Evolutionary conservation across 2,113 vertebrate genomes (phyloP).

Genomic region (Nothocercus julius): DNA sequence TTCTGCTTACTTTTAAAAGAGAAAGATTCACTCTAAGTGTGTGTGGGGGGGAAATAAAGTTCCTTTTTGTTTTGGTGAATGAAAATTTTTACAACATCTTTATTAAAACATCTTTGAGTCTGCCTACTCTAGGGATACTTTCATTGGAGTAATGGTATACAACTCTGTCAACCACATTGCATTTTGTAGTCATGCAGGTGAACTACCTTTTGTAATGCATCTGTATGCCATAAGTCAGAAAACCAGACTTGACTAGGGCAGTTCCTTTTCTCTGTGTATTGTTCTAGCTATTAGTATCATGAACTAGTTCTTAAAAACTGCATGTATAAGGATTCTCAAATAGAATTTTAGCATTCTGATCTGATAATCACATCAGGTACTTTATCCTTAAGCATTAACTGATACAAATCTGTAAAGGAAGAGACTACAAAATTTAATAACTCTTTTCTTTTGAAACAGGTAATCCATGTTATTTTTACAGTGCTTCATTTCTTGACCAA

Average conservation of each 20-base stretch:
- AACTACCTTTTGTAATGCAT: accelerated
- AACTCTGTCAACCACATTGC: accelerated
- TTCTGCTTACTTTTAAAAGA: not conserved
- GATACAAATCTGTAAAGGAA: not conserved
- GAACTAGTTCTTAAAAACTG: not conserved
- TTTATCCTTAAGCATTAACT: not conserved
- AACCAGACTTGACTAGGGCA: not conserved
- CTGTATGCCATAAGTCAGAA: not conserved
- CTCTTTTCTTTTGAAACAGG: constrained; percentile 76
- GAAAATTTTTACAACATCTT: not conserved
- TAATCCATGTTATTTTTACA: constrained; percentile 81
- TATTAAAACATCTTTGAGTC: not conserved
- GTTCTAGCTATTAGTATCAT: not conserved
- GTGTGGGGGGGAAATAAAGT: not conserved
- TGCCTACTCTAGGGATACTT: not conserved
- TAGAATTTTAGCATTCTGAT: not conserved
- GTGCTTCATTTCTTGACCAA: constrained; percentile 87
- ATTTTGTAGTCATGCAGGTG: accelerated
- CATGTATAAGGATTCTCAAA: not conserved
- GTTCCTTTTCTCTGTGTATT: not conserved
- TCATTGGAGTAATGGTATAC: not conserved
- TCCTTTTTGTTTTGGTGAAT: not conserved
- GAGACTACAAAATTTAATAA: not conserved
- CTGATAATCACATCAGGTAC: not conserved
- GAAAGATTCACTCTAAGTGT: not conserved